Evolutionary conservation across 2,797 vertebrate species (phyloP), one percentile per base, ranked within the genome.

Genomic region (Epinephelus awoara): DNA sequence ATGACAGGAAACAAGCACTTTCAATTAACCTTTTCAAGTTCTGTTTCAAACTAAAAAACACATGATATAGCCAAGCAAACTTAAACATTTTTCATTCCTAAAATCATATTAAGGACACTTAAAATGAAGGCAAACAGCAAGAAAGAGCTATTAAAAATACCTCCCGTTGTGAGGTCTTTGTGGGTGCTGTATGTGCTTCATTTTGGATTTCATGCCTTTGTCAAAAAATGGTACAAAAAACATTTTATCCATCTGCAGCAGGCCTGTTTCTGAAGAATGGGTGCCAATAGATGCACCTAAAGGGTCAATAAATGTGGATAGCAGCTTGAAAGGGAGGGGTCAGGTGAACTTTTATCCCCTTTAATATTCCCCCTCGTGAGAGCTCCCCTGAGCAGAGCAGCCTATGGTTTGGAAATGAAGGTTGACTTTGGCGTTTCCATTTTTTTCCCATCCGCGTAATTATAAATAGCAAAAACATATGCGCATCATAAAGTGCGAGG

Each of bases 311-410:
- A 34, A 76, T 72, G 49, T 66, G 67, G 23, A 57, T 8, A 55
- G 58, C 29, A 81, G 50, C 77, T 87, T 75, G 79, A 59, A 84
- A 90, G 90, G 91, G 93, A 90, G 88, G 82, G 83, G 82, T 91
- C 85, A 77, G 80, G 74, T 88, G 72, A 93, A 94, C 91, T 92
- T 93, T 93, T 83, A 79, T 90, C 56, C 52, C 65, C 44, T 62
- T 72, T 55, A 27, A 57, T 73, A 61, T 21, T 18, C 15, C 27
- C 13, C 23, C 2, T 15, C 67, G 67, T 42, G 0, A 44, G 18
- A 56, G 40, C 51, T 69, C 34, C 21, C 47, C n/a, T 21, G 67
- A 80, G 38, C 27, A 69, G 2, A 68, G 54, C 58, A 58, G 42
- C 64, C 21, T 34, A 3, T 29, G 57, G 4, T 34, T 80, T 62